Evolutionary conservation across 2,888 invertebrate species (phyloP).

Genomic region (Diplolepis rosae): DNA sequence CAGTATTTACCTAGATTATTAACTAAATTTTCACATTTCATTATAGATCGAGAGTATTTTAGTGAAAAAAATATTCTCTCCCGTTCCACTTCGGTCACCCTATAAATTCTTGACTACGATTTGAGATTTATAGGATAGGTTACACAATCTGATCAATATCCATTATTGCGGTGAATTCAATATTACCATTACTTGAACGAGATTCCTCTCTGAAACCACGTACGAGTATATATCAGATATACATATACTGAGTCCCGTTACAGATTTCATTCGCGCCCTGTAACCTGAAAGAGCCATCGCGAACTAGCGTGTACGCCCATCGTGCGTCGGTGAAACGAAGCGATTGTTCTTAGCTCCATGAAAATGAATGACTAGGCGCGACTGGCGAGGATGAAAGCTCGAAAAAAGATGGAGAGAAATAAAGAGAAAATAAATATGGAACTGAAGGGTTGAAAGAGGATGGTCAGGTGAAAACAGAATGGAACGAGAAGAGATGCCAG

Average conservation of each 20-base stretch:
- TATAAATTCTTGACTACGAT: too few relatives aligned
- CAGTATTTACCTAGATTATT: too few relatives aligned
- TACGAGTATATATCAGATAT: conserved; percentile 8
- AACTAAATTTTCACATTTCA: too few relatives aligned
- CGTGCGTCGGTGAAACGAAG: conserved; percentile 28
- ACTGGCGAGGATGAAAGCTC: conserved; percentile 18
- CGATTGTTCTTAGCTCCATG: conserved; percentile 29
- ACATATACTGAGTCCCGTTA: conserved; percentile 24
- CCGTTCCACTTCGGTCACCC: too few relatives aligned
- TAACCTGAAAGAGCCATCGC: conserved; percentile 9
- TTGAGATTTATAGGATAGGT: too few relatives aligned
- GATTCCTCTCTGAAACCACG: not conserved
- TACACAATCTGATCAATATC: conserved; percentile 12
- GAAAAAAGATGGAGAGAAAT: conserved; percentile 13
- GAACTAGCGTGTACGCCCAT: conserved; percentile 26
- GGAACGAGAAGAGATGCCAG: not conserved
- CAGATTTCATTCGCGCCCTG: conserved; percentile 30
- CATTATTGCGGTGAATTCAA: conserved; percentile 18
- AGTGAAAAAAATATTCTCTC: too few relatives aligned
- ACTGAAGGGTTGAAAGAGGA: conserved; percentile 7
- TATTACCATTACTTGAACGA: conserved; percentile 15
- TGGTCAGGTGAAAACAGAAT: conserved; percentile 9
- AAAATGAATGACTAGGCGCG: conserved; percentile 30
- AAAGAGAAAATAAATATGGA: conserved; percentile 18
- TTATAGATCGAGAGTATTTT: too few relatives aligned